A percentile compares a stretch with the other conserved stretches of the same genome.
phyloP scores from a whole-genome alignment of 2,797 vertebrate genomes.

The Serranus cabrilla region DNA sequence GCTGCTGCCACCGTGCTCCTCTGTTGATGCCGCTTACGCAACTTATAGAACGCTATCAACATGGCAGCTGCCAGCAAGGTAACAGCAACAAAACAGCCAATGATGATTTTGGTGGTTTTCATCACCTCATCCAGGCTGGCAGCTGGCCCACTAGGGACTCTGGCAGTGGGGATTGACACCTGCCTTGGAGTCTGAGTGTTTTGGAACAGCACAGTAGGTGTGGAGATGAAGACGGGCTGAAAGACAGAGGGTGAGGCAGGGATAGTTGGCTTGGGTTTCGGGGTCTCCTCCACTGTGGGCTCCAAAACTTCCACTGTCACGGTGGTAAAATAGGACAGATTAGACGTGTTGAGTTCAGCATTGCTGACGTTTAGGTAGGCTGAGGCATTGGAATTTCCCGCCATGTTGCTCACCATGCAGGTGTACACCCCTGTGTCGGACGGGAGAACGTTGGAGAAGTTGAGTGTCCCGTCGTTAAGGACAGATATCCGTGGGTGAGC shows the following conservation, averaged over 20 bases:
- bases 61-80: constrained; percentile 96
- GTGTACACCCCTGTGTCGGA: constrained; percentile 95
- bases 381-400: constrained; percentile 96
- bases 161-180: constrained; percentile 89
- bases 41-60: constrained; percentile 98
- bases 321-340: constrained; percentile 97
- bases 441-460: constrained; percentile 94
- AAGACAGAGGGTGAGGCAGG: constrained; percentile 94
- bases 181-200: constrained; percentile 92
- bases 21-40: constrained; percentile 97
- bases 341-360: constrained; percentile 97
- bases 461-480: constrained; percentile 95
- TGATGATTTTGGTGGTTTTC: constrained; percentile 99
- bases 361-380: constrained; percentile 97
- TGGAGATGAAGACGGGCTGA: constrained; percentile 97
- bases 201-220: constrained; percentile 94
- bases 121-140: constrained; percentile 97
- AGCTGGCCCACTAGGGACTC: constrained; percentile 87
- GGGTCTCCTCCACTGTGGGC: constrained; percentile 90
- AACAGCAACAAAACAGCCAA: constrained; percentile 97
- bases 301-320: constrained; percentile 96
- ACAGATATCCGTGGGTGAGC: constrained; percentile 93
- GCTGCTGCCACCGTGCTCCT: constrained; percentile 94
- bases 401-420: constrained; percentile 99
- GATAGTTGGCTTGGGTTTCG: constrained; percentile 91